Percentiles rank a stretch among this genome's conserved stretches.
Conservation (phyloP, 2,113 vertebrate genomes). For the Ibidorhyncha struthersii region DNA sequence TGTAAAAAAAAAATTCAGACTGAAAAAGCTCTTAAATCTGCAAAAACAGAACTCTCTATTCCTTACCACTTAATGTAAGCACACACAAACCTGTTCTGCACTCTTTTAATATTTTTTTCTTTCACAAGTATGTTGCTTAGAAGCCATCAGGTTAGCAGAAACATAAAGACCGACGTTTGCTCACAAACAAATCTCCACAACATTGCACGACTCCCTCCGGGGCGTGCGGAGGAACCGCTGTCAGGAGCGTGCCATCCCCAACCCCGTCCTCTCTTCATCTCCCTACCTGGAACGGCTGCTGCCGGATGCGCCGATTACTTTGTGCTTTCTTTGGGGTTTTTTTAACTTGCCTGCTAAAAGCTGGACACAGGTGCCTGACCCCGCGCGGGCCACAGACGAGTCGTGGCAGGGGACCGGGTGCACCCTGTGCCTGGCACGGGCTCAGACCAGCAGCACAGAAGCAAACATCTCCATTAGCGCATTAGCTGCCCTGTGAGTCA, state of each 20-base stretch:
- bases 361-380: not conserved
- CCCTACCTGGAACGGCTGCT: not conserved
- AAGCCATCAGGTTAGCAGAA: not conserved
- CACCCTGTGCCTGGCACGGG: not conserved
- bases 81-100: not conserved
- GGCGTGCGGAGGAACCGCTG: rapidly evolving
- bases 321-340: not conserved
- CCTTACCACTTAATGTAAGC: not conserved
- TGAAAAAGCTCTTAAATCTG: not conserved
- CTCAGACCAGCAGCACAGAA: not conserved
- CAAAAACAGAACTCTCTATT: not conserved
- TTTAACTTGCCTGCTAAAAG: not conserved
- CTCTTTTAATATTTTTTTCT: not conserved
- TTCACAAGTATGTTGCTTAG: not conserved
- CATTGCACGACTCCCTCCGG: not conserved
- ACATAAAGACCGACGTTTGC: not conserved
- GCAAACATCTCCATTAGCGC: not conserved
- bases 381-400: rapidly evolving
- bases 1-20: not conserved
- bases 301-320: not conserved
- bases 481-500: not conserved
- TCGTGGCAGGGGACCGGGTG: not conserved
- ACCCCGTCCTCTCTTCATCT: not conserved
- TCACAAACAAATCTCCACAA: not conserved
- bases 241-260: not conserved